Evolutionary conservation across 64 coral and sea anemone genomes (phyloP).

Genomic region (Catalaphyllia jardinei): DNA sequence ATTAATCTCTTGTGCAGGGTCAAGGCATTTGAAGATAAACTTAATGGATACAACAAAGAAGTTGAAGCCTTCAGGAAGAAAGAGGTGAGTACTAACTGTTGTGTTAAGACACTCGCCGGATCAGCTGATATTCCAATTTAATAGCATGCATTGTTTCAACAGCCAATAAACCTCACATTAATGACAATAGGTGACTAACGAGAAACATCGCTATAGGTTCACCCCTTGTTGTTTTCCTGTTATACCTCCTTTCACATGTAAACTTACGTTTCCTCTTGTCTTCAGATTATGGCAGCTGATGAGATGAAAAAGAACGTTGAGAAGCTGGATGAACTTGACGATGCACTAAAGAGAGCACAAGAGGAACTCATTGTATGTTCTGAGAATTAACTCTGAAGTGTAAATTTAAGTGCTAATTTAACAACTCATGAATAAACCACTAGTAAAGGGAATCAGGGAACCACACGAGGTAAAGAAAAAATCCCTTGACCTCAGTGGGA

Average conservation of each 20-base stretch:
- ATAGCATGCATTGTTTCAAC: too few relatives aligned
- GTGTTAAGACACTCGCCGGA: too few relatives aligned
- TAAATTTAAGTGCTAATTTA: too few relatives aligned
- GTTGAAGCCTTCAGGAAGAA: constrained; percentile 98
- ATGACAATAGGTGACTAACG: too few relatives aligned
- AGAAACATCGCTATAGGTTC: neutral
- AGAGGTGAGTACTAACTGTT: constrained; percentile 50
- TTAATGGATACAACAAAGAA: constrained; percentile 96
- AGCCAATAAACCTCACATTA: too few relatives aligned
- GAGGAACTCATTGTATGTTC: constrained; percentile 82
- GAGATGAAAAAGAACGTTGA: constrained; percentile 99
- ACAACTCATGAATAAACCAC: too few relatives aligned
- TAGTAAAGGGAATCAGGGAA: too few relatives aligned
- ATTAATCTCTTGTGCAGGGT: constrained; percentile 37
- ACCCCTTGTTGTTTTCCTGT: neutral
- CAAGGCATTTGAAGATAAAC: constrained; percentile 93
- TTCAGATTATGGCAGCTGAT: constrained; percentile 97
- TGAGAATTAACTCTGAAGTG: too few relatives aligned
- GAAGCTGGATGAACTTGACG: constrained; percentile 96
- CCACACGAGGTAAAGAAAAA: too few relatives aligned
- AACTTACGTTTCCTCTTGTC: neutral
- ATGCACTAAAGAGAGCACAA: constrained; percentile 62
- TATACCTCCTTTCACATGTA: neutral
- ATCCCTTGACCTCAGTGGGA: too few relatives aligned
- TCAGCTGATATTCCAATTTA: too few relatives aligned